Base-by-base conservation (phyloP, 2,888 invertebrate genomes). In the Gibbula magus region DNA sequence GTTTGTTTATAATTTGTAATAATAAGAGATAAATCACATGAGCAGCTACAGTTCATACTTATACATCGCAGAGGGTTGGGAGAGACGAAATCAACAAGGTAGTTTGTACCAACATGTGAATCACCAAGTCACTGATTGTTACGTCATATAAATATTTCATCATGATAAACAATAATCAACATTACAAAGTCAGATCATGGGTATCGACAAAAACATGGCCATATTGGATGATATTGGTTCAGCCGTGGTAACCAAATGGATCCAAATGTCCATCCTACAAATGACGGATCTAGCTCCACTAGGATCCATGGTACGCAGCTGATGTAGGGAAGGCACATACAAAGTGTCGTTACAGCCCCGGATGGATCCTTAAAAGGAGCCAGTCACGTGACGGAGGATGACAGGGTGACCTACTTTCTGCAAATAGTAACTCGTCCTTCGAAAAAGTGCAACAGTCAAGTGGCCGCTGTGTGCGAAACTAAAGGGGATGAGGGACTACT, bases 271-370 rank as follows among this genome's bases (percentile, higher is more conserved):
- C 70, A 35, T 70, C 35, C 16, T 70, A 32, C 18, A 35, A 70
- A 70, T 39, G 70, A 39, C 45, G 56, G 22, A 56, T 25, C 20
- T 39, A 35, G 70, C 29, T 35, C 20, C 70, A 32, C 67, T 25
- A 35, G 35, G 32, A 56, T 25, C 29, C 70, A 70, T 20, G 39
- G 35, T 70, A 35, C 35, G 35, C 35, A 70, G 70, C 70, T 70
- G 39, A 70, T 70, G 70, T 70, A 35, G 61, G 70, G 70, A 70
- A 70, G 70, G 70, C 70, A 70, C 70, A 35, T 32, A n/a, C 70
- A 70, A 20, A 61, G 70, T 70, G 70, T 70, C 39, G 70, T 70
- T 70, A 70, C 35, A 29, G 70, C 70, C 70, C 70, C 32, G 70
- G 70, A 70, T 70, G 35, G 35, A 70, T 29, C 32, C 35, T 2